Conservation (phyloP, 2,888 invertebrate species). For the Thera britannica region DNA sequence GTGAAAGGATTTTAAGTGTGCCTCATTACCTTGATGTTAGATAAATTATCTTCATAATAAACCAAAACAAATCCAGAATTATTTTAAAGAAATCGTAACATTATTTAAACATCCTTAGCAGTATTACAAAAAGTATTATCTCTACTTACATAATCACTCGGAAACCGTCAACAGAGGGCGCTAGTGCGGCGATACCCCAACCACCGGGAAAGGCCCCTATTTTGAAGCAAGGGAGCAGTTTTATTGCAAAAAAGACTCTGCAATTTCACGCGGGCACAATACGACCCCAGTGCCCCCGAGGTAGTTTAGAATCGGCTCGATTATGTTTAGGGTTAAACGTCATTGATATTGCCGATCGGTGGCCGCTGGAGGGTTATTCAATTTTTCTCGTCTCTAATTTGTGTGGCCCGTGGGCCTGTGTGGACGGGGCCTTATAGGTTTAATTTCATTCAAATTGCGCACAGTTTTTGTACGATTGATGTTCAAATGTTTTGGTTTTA, state of each 20-base stretch:
- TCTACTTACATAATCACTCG: constrained; percentile 57
- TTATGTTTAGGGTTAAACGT: constrained; percentile 84
- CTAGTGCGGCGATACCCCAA: constrained; percentile 57
- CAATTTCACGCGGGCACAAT: constrained; percentile 75
- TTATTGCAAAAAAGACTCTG: constrained; percentile 53
- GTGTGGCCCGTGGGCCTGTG: constrained; percentile 62
- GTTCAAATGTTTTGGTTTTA: not conserved
- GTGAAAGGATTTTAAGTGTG: not conserved
- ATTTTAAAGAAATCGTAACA: not conserved
- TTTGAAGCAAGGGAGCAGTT: constrained; percentile 67
- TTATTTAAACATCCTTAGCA: constrained; percentile 37
- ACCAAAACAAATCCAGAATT: not conserved
- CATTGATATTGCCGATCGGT: constrained; percentile 82
- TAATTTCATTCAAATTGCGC: constrained; percentile 25
- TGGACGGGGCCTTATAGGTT: constrained; percentile 35
- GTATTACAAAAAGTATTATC: constrained; percentile 54
- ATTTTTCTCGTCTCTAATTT: constrained; percentile 78
- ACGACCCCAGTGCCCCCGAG: constrained; percentile 78
- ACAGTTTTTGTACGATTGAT: constrained; percentile 2
- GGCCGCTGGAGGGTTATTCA: constrained; percentile 76
- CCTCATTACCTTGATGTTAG: not conserved
- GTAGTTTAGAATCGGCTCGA: constrained; percentile 83
- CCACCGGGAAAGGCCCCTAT: constrained; percentile 68
- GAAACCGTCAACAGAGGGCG: constrained; percentile 59
- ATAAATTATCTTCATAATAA: not conserved